Base-by-base conservation (phyloP, 2,888 invertebrate species). In the Pollenia angustigena region DNA sequence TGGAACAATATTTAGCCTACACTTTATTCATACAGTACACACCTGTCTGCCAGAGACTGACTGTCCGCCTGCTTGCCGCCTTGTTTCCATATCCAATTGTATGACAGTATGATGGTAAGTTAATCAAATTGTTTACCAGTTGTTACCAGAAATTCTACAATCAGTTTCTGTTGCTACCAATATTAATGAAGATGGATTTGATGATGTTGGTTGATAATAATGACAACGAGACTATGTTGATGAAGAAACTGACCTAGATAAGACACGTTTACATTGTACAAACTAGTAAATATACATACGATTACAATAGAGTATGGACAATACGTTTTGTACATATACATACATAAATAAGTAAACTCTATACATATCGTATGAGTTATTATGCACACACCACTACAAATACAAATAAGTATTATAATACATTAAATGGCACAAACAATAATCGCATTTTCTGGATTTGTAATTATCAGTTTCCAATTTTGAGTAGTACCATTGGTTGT, bases 91-190 rank as follows among this genome's bases (percentile, higher is more conserved):
- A 32, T 58, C 23, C 12, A 78, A 56, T 23, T 78, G 56, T 58
- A 11, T 78, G 78, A 71, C 78, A 44, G 48, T 32, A 60, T 23
- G 23, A n/a, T n/a, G 64, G 56, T 83, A 52, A 72, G 78, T 80
- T 80, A 84, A 84, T 80, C 84, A 80, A 80, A 74, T 84, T 84
- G 68, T 84, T 84, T 84, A 68, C 60, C 60, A 84, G 58, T 66
- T 69, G 81, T 79, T 84, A n/a, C 58, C 79, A 84, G 74, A 40
- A 54, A 54, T 72, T 16, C 54, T 42, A 75, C 62, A 82, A 76
- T 71, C 76, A 76, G 32, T 69, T 82, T 46, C 46, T 71, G 16
- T 82, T 69, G 52, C 76, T 62, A 69, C 75, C 62, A 76, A 82
- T 82, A 71, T 76, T 69, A 76, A 82, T 48, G 62, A 32, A 62